A percentile compares a stretch with the other conserved stretches of the same genome.
phyloP scores from a whole-genome alignment of 1,140 invertebrate species.

The Popillia japonica region DNA sequence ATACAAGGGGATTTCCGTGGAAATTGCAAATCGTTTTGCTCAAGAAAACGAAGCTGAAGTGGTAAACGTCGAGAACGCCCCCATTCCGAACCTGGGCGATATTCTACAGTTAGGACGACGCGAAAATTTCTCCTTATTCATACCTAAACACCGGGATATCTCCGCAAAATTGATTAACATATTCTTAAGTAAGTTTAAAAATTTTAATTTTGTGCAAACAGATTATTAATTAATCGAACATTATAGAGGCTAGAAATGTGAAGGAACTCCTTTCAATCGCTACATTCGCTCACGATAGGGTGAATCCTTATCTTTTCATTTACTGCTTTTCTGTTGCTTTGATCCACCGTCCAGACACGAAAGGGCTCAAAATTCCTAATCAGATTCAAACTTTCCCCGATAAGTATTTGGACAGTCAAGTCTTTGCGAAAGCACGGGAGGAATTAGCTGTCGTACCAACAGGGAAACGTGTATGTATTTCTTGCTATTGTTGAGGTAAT shows the following conservation, averaged over 20 bases:
- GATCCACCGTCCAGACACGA: constrained; percentile 78
- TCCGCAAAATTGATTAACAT: constrained; percentile 76
- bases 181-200: constrained; percentile 67
- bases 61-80: constrained; percentile 71
- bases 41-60: constrained; percentile 63
- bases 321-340: constrained; percentile 79
- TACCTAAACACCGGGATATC: constrained; percentile 74
- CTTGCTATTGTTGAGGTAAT: too few species aligned
- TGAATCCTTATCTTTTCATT: constrained; percentile 81
- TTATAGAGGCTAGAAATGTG: constrained; percentile 70
- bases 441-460: constrained; percentile 70
- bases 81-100: constrained; percentile 72
- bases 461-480: constrained; percentile 66
- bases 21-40: constrained; percentile 67
- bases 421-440: constrained; percentile 73
- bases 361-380: constrained; percentile 73
- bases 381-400: constrained; percentile 79
- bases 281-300: constrained; percentile 75
- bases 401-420: constrained; percentile 77
- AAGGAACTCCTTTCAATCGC: constrained; percentile 76
- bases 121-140: constrained; percentile 78
- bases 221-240: too few species aligned
- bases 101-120: constrained; percentile 72
- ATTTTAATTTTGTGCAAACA: not conserved
- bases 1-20: constrained; percentile 66